These are phyloP conservation scores for Erynnis tages DNA, from an alignment of 2,888 invertebrate species.

Conservation along the genomic window DNA sequence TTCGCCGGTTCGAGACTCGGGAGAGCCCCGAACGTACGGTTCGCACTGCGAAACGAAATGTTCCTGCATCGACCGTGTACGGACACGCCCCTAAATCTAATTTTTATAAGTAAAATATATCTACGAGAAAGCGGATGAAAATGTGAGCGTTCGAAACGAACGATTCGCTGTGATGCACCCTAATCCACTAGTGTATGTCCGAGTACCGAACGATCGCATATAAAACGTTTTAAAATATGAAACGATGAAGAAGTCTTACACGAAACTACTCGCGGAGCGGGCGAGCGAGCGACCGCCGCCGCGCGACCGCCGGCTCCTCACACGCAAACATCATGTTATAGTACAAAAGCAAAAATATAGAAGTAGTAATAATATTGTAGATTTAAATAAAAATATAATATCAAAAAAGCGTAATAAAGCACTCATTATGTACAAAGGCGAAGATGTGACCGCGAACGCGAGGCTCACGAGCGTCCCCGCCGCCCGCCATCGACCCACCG, in stretches of 20 bases:
- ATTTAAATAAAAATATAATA: slow-evolving; percentile 51
- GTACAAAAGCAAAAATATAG: slow-evolving; percentile 56
- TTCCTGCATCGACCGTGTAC: slow-evolving; percentile 8
- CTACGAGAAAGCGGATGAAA: slow-evolving; percentile 10
- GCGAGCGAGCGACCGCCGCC: slow-evolving; percentile 25
- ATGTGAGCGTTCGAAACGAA: slow-evolving; percentile 17
- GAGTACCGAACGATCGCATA: slow-evolving; percentile 2
- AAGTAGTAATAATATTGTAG: slow-evolving; percentile 39
- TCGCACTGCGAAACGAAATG: not conserved
- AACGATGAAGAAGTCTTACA: slow-evolving; percentile 4
- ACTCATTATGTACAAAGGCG: slow-evolving; percentile 67
- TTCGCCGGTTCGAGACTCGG: too few relatives aligned
- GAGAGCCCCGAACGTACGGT: not conserved
- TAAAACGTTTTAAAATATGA: slow-evolving; percentile 4
- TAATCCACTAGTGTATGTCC: slow-evolving; percentile 11
- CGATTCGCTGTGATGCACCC: slow-evolving; percentile 1
- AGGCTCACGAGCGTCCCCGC: not conserved
- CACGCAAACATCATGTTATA: slow-evolving; percentile 33
- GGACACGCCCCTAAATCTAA: slow-evolving; percentile 21
- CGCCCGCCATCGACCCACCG: not conserved
- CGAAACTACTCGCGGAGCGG: not conserved
- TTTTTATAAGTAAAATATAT: slow-evolving; percentile 7
- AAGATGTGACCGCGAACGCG: slow-evolving; percentile 13
- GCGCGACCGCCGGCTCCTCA: slow-evolving; percentile 18
- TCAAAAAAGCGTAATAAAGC: slow-evolving; percentile 77